Evolutionary conservation across 2,113 vertebrate genomes (phyloP).

Genomic region (Halichoerus grypus): DNA sequence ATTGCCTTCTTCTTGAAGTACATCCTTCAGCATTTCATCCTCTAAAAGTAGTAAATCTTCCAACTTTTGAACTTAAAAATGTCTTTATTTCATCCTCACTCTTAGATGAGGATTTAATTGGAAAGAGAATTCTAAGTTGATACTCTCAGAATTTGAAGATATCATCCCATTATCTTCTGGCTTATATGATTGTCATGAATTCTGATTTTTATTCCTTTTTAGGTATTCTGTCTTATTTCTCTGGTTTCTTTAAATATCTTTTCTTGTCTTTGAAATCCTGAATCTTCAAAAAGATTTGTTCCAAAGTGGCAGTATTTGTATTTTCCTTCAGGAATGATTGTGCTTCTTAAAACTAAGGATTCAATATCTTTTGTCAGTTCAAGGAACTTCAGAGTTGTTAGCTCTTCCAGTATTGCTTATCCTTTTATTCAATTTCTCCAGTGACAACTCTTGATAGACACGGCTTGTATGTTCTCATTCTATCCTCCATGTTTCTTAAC

Average conservation of each 20-base stretch:
- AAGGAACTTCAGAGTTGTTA: not conserved
- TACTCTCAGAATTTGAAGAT: not conserved
- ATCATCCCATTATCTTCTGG: not conserved
- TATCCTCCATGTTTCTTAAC: not conserved
- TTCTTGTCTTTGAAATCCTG: not conserved
- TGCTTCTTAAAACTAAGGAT: not conserved
- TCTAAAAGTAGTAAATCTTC: not conserved
- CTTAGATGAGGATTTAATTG: not conserved
- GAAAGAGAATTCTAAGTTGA: not conserved
- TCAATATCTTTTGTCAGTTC: not conserved
- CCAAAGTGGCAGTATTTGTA: not conserved
- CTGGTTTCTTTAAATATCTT: not conserved
- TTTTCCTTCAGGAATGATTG: not conserved
- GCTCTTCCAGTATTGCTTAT: not conserved
- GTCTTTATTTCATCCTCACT: not conserved
- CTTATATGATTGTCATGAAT: not conserved
- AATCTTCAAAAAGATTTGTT: constrained; percentile 18
- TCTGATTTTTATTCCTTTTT: not conserved
- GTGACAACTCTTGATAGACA: not conserved
- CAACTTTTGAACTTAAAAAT: not conserved
- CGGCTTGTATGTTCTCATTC: not conserved
- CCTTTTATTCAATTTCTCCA: not conserved
- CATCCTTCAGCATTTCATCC: not conserved
- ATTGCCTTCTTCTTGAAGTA: not conserved
- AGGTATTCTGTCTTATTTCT: not conserved